Evolutionary conservation across 2,888 invertebrate genomes (phyloP).

Genomic region (Gari tellinella): DNA sequence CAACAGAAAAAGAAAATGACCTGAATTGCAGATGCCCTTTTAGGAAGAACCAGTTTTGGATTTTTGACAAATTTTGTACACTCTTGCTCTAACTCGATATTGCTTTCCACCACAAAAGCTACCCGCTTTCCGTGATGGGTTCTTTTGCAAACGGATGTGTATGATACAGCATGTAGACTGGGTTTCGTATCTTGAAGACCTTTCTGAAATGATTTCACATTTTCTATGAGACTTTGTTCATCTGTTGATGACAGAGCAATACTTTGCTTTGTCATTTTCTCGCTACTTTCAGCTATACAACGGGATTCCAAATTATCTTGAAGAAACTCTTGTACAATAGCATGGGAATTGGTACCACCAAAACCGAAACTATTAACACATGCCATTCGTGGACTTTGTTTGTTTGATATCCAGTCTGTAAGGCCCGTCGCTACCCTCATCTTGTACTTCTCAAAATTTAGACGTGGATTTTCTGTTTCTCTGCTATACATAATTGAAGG

Average conservation of each 20-base stretch:
- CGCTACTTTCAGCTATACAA: too few relatives aligned
- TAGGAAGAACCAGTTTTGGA: too few relatives aligned
- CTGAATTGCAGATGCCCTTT: neutral
- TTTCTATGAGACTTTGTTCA: conserved; percentile 2
- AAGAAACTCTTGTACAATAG: conserved; percentile 57
- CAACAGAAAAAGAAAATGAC: conserved; percentile 69
- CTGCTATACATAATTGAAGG: conserved; percentile 60
- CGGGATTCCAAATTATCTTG: too few relatives aligned
- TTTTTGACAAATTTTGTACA: too few relatives aligned
- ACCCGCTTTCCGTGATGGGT: conserved; percentile 52
- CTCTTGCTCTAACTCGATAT: too few relatives aligned
- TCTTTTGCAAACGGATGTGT: conserved; percentile 59
- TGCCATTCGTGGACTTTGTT: conserved; percentile 51
- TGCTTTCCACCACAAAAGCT: conserved; percentile 37
- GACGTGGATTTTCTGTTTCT: conserved; percentile 22
- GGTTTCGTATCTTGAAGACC: neutral
- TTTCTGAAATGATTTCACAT: neutral
- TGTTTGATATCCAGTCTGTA: conserved; percentile 40
- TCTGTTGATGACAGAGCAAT: too few relatives aligned
- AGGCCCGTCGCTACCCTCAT: conserved; percentile 56
- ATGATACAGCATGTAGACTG: conserved; percentile 1
- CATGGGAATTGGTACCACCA: conserved; percentile 77
- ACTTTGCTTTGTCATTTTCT: too few relatives aligned
- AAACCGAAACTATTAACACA: conserved; percentile 76
- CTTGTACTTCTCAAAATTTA: conserved; percentile 28